Conservation (phyloP, 2,888 invertebrate genomes). For the Temnothorax ravouxi region DNA sequence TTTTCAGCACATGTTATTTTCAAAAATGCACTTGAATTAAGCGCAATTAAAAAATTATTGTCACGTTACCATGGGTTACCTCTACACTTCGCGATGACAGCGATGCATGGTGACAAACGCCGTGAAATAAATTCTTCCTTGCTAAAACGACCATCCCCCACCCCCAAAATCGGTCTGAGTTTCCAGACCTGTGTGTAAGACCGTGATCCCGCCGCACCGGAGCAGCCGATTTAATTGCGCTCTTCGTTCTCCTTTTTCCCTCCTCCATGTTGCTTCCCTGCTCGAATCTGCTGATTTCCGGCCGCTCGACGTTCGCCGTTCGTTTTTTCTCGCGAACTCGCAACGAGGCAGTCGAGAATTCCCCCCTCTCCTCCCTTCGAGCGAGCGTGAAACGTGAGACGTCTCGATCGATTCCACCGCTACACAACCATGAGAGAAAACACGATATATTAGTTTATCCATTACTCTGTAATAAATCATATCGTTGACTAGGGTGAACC, state of each 20-base stretch:
- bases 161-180: too few relatives aligned
- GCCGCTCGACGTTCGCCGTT: neutral
- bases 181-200: too few relatives aligned
- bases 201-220: slow-evolving; percentile 30
- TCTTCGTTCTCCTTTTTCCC: slow-evolving; percentile 18
- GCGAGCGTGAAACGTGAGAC: slow-evolving; percentile 9
- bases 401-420: slow-evolving; percentile 28
- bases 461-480: slow-evolving; percentile 39
- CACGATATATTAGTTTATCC: slow-evolving; percentile 29
- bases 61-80: too few relatives aligned
- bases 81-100: too few relatives aligned
- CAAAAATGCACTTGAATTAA: too few relatives aligned
- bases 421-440: neutral
- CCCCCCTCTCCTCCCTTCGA: neutral
- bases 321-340: neutral
- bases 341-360: neutral
- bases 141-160: too few relatives aligned
- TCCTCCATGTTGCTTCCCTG: neutral
- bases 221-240: slow-evolving; percentile 54
- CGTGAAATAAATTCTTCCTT: too few relatives aligned
- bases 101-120: too few relatives aligned
- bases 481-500: too few relatives aligned
- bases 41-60: too few relatives aligned
- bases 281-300: slow-evolving; percentile 31
- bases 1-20: too few relatives aligned